Percentiles rank a stretch among this genome's conserved stretches.
These are phyloP conservation scores for Platycnemis pennipes DNA, from an alignment of 2,888 invertebrate species.

Conservation along the genomic window DNA sequence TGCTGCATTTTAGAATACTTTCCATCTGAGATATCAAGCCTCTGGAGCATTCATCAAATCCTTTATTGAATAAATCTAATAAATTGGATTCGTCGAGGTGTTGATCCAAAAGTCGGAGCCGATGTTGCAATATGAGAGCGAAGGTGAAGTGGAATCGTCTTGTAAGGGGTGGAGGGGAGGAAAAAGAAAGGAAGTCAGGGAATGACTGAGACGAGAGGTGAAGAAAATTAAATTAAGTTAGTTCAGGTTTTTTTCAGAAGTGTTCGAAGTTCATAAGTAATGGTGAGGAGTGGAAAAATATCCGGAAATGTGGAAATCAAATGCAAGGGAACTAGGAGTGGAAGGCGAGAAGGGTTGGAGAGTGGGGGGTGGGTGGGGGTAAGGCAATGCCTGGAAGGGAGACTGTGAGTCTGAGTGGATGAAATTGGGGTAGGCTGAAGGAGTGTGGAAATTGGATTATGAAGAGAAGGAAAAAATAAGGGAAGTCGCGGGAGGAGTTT, in stretches of 20 bases:
- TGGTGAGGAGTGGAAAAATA: not conserved
- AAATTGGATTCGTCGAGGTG: not conserved
- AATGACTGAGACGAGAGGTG: not conserved
- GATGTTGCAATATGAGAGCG: not conserved
- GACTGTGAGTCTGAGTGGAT: slow-evolving; percentile 17
- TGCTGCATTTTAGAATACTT: not conserved
- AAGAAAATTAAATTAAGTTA: not conserved
- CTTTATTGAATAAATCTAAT: not conserved
- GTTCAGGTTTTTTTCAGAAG: not conserved
- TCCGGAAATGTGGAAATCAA: slow-evolving; percentile 8
- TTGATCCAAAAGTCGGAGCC: not conserved
- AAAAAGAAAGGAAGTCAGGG: not conserved
- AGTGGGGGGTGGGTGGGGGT: not conserved
- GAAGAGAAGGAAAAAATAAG: not conserved
- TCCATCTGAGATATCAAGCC: too few species aligned
- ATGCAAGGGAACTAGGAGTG: not conserved
- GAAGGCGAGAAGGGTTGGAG: not conserved
- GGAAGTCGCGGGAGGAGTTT: not conserved
- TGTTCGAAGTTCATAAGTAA: not conserved
- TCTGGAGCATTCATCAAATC: not conserved
- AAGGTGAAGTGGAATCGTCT: not conserved
- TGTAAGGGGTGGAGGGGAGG: not conserved
- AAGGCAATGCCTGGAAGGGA: not conserved
- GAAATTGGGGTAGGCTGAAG: slow-evolving; percentile 14
- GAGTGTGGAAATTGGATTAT: slow-evolving; percentile 32